Base-by-base conservation (phyloP, 2,797 vertebrate species). In the Pantherophis vulpinus region DNA sequence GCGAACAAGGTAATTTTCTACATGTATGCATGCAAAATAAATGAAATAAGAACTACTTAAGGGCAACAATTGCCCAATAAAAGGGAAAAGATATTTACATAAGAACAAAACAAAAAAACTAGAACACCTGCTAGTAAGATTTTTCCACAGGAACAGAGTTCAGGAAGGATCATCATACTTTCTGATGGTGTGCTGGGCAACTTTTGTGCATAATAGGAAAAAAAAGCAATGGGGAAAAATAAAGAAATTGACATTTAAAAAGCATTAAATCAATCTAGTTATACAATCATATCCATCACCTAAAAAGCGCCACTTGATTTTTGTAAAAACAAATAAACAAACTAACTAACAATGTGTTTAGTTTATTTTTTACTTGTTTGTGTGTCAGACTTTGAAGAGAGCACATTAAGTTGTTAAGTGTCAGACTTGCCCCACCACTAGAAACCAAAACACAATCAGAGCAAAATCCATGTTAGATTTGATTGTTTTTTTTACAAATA, bases 251-350 rank as follows among this genome's bases (percentile, higher is more conserved):
- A 98, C 97, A 98, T 94, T 98, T 97, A 97, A 97, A 98, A 98
- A 96, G 96, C 98, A 98, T 98, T 98, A 98, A 98, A 98, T 98
- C 98, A 99, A 99, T 98, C 98, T 99, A 98, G 97, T 98, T 98
- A 98, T 98, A 98, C 98, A 98, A 98, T 98, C 96, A 97, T 98
- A 98, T 98, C 98, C 98, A 99, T 98, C 98, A 99, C 98, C 98
- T 98, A 98, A 98, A 98, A 96, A 98, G 98, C 98, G 99, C 98
- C 98, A 98, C 96, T 97, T 98, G 97, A 97, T 97, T 96, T 98
- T 98, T 98, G 98, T 98, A 97, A 99, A 98, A 74, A 63, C 11
- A 97, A 97, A 74, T 98, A 97, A 99, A 98, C 98, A 27, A 63
- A 61, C 25, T 10, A 97, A 97, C 96, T 98, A 90, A 96, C 98